A percentile compares a stretch with the other conserved stretches of the same genome.
Conservation (phyloP, 1,140 invertebrate genomes). For the Dendrolimus punctatus region DNA sequence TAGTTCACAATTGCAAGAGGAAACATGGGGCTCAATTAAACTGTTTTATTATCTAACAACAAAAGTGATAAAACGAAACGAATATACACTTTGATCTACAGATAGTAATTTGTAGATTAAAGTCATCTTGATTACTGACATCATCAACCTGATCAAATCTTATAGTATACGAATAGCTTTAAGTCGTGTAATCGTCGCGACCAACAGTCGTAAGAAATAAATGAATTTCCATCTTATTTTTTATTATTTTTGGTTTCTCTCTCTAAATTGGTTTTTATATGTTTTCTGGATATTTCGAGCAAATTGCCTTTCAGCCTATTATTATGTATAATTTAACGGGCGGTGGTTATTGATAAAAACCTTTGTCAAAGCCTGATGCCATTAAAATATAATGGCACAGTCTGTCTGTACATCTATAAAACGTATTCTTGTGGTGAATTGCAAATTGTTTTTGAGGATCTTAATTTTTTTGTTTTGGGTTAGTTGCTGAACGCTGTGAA, state of each 20-base stretch:
- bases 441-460: not conserved
- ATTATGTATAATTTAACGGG: constrained; percentile 47
- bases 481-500: not conserved
- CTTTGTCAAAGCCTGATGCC: constrained; percentile 27
- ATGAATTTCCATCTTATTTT: constrained; percentile 49
- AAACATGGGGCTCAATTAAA: no score
- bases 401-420: constrained; percentile 1
- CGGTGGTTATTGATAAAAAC: constrained; percentile 18
- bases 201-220: constrained; percentile 57
- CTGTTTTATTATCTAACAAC: no score
- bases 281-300: constrained; percentile 39
- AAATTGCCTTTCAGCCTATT: constrained; percentile 27
- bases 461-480: no score
- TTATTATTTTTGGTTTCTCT: constrained; percentile 12
- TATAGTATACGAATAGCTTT: no score
- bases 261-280: constrained; percentile 53
- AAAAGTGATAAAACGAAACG: no score
- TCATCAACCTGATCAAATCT: no score
- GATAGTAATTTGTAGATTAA: no score
- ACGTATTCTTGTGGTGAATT: not conserved
- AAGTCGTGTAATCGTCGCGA: constrained; percentile 36
- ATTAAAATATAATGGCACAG: constrained; percentile 12
- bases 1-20: no score
- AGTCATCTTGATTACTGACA: no score
- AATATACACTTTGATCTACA: no score